Conservation (phyloP, 2,113 vertebrate genomes). For the Lophura nycthemera region DNA sequence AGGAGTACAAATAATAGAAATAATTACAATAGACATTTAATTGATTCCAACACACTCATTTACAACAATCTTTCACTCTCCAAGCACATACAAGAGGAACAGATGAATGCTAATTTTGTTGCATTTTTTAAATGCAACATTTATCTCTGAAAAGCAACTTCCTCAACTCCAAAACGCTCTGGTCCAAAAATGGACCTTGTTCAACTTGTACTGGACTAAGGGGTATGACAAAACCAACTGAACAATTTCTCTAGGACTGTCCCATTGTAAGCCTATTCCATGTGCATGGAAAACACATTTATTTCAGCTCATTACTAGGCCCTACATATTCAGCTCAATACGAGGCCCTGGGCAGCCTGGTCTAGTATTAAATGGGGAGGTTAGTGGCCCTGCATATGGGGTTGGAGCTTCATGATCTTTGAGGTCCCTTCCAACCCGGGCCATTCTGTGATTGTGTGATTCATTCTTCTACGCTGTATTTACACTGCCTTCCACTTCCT, state of each 20-base stretch:
- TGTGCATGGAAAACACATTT: not conserved
- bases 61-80: not conserved
- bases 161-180: not conserved
- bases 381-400: too few species aligned
- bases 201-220: not conserved
- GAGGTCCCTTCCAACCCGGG: too few species aligned
- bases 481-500: not conserved
- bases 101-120: not conserved
- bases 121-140: not conserved
- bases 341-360: too few species aligned
- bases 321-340: too few species aligned
- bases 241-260: not conserved
- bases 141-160: not conserved
- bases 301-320: not conserved
- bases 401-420: too few species aligned
- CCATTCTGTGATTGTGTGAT: too few species aligned
- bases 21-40: not conserved
- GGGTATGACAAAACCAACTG: not conserved
- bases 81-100: rapidly evolving
- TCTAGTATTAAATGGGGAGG: too few species aligned
- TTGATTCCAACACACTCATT: not conserved
- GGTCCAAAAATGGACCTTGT: rapidly evolving
- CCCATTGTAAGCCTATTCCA: not conserved
- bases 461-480: not conserved
- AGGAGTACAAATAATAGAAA: not conserved